Evolutionary conservation across 2,113 vertebrate species (phyloP), one percentile per base, ranked within the genome.

Genomic region (Azemiops feae): DNA sequence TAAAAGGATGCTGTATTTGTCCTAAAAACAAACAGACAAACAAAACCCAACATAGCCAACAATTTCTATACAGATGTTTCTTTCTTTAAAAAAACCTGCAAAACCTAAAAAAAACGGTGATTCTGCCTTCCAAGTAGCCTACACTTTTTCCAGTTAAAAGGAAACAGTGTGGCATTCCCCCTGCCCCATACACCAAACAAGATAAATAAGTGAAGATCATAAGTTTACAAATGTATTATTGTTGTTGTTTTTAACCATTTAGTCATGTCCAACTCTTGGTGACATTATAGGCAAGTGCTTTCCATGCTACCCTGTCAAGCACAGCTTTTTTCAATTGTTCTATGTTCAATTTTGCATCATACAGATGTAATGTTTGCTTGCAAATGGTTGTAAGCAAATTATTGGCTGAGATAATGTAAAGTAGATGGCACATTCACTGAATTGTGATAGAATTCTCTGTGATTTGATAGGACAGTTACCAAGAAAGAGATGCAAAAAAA

Each of bases 391-490:
- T 94, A 95, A 95, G 93, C 81, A 92, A 0, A 16, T 87, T 69
- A 95, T 95, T 88, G 92, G 94, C 64, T 1, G 34, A 96, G 87
- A 92, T 89, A 95, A 64, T 87, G 74, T 58, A 94, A 95, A 95
- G 94, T 47, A 11, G 0, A 0, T 58, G 93, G 45, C 94, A 34
- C 18, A 22, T 93, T 94, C 88, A 43, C 64, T 58, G 57, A 94
- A 95, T 89, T 94, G 89, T 93, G 91, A 96, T 94, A 87, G 91
- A 92, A 91, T 92, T 89, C 81, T 69, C 4, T 54, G 58, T 95
- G 92, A 91, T 95, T 97, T 95, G 93, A 93, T 96, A 94, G 94
- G 87, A 89, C 92, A 81, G 88, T 85, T 94, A 91, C 87, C 8
- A 22, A 94, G 94, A 94, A 64, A 30, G 55, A 8, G n/a, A 20